These are phyloP conservation scores for Acipenser oxyrinchus DNA, from an alignment of 2,797 vertebrate genomes.

Conservation along the genomic window DNA sequence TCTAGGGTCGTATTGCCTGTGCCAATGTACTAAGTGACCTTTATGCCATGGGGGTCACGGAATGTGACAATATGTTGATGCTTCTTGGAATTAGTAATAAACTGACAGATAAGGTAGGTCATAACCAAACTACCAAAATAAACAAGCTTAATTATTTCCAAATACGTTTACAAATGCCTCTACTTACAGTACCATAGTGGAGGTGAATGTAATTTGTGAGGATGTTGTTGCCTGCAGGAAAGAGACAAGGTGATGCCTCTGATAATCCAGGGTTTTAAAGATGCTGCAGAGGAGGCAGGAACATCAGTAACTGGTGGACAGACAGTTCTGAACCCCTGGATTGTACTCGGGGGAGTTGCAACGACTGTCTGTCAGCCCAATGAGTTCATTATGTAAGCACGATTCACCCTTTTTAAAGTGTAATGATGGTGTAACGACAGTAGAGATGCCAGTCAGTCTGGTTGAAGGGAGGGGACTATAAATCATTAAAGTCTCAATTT, in stretches of 20 bases:
- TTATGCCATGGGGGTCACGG: slow-evolving; percentile 97
- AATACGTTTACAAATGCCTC: too few species aligned
- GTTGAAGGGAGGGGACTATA: too few species aligned
- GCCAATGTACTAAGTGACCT: slow-evolving; percentile 98
- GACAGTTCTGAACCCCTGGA: slow-evolving; percentile 96
- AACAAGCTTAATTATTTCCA: too few species aligned
- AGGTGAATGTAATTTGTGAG: background rate
- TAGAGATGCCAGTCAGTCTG: too few species aligned
- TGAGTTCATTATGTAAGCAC: slow-evolving; percentile 94
- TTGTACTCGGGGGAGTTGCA: slow-evolving; percentile 93
- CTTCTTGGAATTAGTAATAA: slow-evolving; percentile 97
- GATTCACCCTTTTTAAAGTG: background rate
- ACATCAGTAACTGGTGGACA: slow-evolving; percentile 96
- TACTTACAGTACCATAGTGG: too few species aligned
- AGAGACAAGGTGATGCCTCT: slow-evolving; percentile 98
- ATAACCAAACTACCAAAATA: background rate
- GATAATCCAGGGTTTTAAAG: slow-evolving; percentile 98
- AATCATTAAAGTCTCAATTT: too few species aligned
- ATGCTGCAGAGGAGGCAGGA: slow-evolving; percentile 96
- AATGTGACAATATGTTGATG: slow-evolving; percentile 99
- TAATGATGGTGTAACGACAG: too few species aligned
- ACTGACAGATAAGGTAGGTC: slow-evolving; percentile 93
- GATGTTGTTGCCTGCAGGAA: slow-evolving; percentile 66
- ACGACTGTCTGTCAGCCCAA: slow-evolving; percentile 98
- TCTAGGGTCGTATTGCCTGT: slow-evolving; percentile 91